A percentile compares a stretch with the other conserved stretches of the same genome.
Conservation (phyloP, 2,888 invertebrate genomes). For the Odontocolon sp. region DNA sequence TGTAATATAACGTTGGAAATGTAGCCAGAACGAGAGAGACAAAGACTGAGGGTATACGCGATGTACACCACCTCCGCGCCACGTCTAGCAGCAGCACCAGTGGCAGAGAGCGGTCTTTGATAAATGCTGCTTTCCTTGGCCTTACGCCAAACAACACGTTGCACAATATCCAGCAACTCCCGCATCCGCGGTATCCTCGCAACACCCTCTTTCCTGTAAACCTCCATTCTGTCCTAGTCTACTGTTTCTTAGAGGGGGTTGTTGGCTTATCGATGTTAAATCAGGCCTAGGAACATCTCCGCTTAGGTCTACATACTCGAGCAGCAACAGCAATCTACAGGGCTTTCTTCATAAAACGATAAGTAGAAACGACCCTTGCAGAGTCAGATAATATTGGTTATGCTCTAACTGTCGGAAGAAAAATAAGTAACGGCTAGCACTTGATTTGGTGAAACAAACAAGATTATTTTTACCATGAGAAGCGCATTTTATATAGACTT, state of each 20-base stretch:
- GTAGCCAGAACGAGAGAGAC: constrained; percentile 13
- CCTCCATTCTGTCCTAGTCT: constrained; percentile 33
- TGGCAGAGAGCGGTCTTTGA: constrained; percentile 72
- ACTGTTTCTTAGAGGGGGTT: constrained; percentile 22
- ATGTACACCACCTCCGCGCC: constrained; percentile 21
- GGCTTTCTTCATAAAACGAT: neutral
- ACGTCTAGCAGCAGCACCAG: constrained; percentile 51
- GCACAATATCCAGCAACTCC: constrained; percentile 69
- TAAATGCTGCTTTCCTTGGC: constrained; percentile 76
- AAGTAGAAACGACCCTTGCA: constrained; percentile 4
- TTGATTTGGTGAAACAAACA: constrained; percentile 38
- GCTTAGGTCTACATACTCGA: neutral
- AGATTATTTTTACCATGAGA: constrained; percentile 37
- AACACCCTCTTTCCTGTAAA: constrained; percentile 17
- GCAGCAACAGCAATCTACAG: neutral
- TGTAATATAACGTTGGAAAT: constrained; percentile 41
- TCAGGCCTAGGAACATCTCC: constrained; percentile 44
- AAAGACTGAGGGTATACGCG: constrained; percentile 35
- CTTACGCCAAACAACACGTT: constrained; percentile 72
- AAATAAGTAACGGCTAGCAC: constrained; percentile 17
- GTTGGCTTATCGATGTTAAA: constrained; percentile 66
- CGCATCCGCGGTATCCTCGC: constrained; percentile 10
- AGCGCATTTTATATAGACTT: constrained; percentile 36
- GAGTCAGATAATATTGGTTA: neutral
- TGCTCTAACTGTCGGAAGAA: neutral